Evolutionary conservation across 2,113 vertebrate genomes (phyloP), one percentile per base, ranked within the genome.

Genomic region (Galbula dea): DNA sequence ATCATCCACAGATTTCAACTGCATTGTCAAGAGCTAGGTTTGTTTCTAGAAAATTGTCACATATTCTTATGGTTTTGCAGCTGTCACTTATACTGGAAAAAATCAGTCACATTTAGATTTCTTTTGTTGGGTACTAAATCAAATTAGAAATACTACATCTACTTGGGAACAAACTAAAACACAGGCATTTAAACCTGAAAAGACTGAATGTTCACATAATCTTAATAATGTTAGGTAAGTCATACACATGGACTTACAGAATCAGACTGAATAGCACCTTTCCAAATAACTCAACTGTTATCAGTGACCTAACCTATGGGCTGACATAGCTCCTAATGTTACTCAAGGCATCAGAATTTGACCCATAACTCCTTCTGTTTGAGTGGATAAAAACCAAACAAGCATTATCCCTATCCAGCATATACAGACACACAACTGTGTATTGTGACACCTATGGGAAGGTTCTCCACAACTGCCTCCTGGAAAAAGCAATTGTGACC

Each of bases 351-450:
- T 46, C 48, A 74, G 37, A 68, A 58, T 73, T 10, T 52, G 55
- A 63, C 7, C 26, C 11, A 18, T 29, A 87, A 39, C 8, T n/a
- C 12, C 45, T 55, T 41, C 37, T 36, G 7, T 78, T 68, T 39
- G 30, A 18, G 57, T 41, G 62, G 21, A 67, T 57, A 68, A 77
- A 65, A 88, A 23, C 3, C 27, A 77, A 66, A 62, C 24, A 62
- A 82, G 6, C 48, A 24, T 67, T 83, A 77, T 34, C 15, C 32
- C 18, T 36, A 29, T 16, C 10, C 36, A 46, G n/a, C n/a, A 62
- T 23, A 72, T n/a, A 57, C 9, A 74, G 41, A 68, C 13, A 45
- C 26, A 63, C 0, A 2, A 52, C 8, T 1, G 0, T 39, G 41
- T 57, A 41, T 62, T 51, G 10, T n/a, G 21, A 57, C 62, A 46